These are phyloP conservation scores for Philhelius pedissequus DNA, from an alignment of 2,888 invertebrate species.

Conservation along the genomic window DNA sequence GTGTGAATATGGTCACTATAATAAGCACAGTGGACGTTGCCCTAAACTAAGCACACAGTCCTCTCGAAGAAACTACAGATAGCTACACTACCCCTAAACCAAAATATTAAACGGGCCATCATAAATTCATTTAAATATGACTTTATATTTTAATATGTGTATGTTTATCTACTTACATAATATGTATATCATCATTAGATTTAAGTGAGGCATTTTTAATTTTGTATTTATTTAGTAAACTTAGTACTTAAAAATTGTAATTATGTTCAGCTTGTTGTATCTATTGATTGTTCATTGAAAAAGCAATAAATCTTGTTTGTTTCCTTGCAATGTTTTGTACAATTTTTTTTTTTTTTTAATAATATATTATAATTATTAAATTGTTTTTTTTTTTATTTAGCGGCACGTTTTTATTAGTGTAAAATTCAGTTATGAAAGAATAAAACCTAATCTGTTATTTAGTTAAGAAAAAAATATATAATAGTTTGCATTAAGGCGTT, in stretches of 20 bases:
- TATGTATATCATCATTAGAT: neutral
- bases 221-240: constrained; percentile 45
- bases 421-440: neutral
- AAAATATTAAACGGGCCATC: neutral
- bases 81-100: neutral
- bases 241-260: constrained; percentile 40
- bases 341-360: neutral
- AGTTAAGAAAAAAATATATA: neutral
- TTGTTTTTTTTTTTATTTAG: neutral
- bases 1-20: constrained; percentile 75
- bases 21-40: constrained; percentile 75
- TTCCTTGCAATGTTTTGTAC: constrained; percentile 3
- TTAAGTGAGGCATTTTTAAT: constrained; percentile 33
- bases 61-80: constrained; percentile 69
- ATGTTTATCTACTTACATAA: neutral
- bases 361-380: neutral
- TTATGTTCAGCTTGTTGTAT: neutral
- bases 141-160: neutral
- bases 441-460: neutral
- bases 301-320: neutral
- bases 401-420: neutral
- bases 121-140: neutral
- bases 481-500: neutral
- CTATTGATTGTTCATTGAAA: constrained; percentile 6
- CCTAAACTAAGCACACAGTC: constrained; percentile 71